Conservation (phyloP, 2,888 invertebrate genomes). For the Ornithoptera priamus region DNA sequence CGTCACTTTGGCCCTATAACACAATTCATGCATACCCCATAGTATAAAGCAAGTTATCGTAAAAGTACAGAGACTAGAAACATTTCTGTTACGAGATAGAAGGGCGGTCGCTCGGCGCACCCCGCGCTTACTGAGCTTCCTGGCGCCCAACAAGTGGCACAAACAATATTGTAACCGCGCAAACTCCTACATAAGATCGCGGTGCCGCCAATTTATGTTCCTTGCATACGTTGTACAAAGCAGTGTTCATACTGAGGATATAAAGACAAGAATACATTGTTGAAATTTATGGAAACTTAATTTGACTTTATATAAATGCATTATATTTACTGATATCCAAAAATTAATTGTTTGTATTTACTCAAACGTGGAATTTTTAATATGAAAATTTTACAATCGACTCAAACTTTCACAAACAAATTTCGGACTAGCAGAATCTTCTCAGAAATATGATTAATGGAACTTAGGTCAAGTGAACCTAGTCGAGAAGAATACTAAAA, state of each 20-base stretch:
- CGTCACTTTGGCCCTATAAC: conserved; percentile 21
- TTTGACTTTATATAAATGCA: no score
- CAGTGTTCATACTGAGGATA: neutral
- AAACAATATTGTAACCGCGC: conserved; percentile 71
- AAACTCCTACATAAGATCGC: conserved; percentile 61
- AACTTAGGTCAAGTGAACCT: no score
- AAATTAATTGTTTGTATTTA: no score
- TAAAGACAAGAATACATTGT: neutral
- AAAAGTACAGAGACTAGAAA: conserved; percentile 41
- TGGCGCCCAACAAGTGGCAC: conserved; percentile 80
- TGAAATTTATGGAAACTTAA: neutral
- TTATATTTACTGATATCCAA: no score
- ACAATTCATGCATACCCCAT: conserved; percentile 10
- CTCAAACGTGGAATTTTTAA: no score
- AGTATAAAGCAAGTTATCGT: conserved; percentile 53
- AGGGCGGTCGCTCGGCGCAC: conserved; percentile 63
- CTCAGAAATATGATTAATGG: no score
- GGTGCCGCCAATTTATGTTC: conserved; percentile 39
- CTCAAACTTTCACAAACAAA: no score
- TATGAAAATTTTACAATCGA: no score
- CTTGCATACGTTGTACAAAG: conserved; percentile 34
- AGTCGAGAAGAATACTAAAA: no score
- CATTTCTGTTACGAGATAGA: conserved; percentile 41
- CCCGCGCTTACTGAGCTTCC: conserved; percentile 70
- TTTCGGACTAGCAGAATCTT: no score